A percentile compares a stretch with the other conserved stretches of the same genome.
Evolutionary conservation across 2,888 invertebrate genomes (phyloP).

Genomic region (Pilophorus perplexus): DNA sequence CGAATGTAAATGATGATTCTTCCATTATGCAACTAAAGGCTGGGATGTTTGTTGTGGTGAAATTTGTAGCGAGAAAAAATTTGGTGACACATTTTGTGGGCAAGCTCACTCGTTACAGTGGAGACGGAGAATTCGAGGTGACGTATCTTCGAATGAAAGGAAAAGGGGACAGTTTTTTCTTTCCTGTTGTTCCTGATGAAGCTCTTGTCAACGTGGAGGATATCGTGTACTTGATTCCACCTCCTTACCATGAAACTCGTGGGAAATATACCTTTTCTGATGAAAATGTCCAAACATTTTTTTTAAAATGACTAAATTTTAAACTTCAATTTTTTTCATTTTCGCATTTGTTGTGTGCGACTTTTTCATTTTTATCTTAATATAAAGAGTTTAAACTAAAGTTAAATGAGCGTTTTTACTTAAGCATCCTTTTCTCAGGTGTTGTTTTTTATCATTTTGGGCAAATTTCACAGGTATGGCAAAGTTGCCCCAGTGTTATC

Average conservation of each 20-base stretch:
- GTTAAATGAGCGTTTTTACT: background rate
- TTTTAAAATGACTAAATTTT: background rate
- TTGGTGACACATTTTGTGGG: background rate
- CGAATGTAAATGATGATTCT: no score
- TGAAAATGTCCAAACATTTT: background rate
- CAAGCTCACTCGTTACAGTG: background rate
- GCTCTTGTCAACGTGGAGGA: background rate
- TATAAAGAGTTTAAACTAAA: background rate
- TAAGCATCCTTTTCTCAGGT: background rate
- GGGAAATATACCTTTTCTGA: background rate
- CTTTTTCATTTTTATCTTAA: no score
- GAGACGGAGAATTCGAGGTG: conserved; percentile 20
- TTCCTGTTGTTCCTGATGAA: conserved; percentile 1
- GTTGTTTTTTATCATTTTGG: background rate
- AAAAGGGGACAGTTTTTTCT: background rate
- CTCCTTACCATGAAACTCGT: conserved; percentile 4
- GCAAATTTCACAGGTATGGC: background rate
- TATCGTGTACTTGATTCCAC: background rate
- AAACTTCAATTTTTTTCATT: background rate
- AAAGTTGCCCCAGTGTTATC: background rate
- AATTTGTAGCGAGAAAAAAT: background rate
- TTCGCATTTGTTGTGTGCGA: no score
- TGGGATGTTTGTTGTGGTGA: background rate
- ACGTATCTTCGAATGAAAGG: background rate
- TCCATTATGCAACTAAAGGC: no score